These are phyloP conservation scores for Graphium colonna DNA, from an alignment of 2,888 invertebrate genomes.

Conservation along the genomic window DNA sequence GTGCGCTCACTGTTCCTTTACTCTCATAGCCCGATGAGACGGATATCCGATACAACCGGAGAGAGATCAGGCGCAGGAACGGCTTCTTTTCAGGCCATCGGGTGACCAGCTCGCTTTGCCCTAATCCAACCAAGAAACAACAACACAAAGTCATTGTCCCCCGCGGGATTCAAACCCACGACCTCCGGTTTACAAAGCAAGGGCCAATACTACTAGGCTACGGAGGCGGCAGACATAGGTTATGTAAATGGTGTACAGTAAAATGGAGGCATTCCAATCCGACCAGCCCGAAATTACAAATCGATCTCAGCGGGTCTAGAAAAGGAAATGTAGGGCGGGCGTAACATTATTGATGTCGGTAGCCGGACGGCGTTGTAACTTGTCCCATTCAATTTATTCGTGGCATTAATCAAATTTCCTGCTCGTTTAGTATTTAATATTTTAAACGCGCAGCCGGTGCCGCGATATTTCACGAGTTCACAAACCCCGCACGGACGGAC, in stretches of 20 bases:
- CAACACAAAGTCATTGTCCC: too few species aligned
- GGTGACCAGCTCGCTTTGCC: too few species aligned
- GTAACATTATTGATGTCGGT: conserved; percentile 22
- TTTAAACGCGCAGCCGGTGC: conserved; percentile 23
- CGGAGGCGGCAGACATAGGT: too few species aligned
- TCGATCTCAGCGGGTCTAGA: conserved; percentile 5
- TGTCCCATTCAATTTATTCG: conserved; percentile 27
- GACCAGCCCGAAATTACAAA: conserved; percentile 2
- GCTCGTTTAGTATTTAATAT: conserved; percentile 17
- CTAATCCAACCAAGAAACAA: too few species aligned
- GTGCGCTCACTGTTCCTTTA: too few species aligned
- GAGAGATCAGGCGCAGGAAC: too few species aligned
- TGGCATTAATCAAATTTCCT: conserved; percentile 22
- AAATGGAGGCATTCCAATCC: neutral
- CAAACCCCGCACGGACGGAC: conserved; percentile 27
- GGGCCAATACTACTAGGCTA: too few species aligned
- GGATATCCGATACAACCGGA: too few species aligned
- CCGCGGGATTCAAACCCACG: too few species aligned
- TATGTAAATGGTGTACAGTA: neutral
- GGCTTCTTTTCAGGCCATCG: too few species aligned
- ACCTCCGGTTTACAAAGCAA: too few species aligned
- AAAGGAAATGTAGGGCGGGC: conserved; percentile 17
- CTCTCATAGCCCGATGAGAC: too few species aligned
- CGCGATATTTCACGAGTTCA: conserved; percentile 40
- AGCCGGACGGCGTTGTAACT: conserved; percentile 19